These are phyloP conservation scores for Melanostoma scalare DNA, from an alignment of 2,888 invertebrate species.

Conservation along the genomic window DNA sequence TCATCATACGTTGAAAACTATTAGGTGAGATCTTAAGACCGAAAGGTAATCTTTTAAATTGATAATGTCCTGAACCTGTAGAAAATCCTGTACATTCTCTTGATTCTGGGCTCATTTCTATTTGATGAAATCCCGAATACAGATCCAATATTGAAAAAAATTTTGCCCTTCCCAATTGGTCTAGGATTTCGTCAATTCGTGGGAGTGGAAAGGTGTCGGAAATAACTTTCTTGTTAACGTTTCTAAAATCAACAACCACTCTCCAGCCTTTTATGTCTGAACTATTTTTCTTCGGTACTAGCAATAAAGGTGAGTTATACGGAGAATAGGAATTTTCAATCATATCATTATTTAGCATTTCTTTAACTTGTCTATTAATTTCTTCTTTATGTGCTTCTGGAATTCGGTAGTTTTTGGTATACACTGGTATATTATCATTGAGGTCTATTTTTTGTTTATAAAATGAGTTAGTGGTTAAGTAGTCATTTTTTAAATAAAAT, in stretches of 20 bases:
- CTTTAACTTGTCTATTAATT: not conserved
- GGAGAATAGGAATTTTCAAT: constrained; percentile 40
- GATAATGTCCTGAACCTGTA: constrained; percentile 2
- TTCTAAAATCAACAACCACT: constrained; percentile 17
- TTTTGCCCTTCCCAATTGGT: constrained; percentile 30
- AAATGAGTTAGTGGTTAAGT: constrained; percentile 30
- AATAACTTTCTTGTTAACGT: constrained; percentile 36
- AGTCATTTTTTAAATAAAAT: constrained; percentile 34
- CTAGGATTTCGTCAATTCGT: constrained; percentile 49
- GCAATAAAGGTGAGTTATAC: constrained; percentile 47
- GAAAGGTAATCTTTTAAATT: constrained; percentile 13
- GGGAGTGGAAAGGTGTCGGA: constrained; percentile 30
- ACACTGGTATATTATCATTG: no score
- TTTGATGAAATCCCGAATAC: constrained; percentile 36
- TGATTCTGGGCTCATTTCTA: constrained; percentile 15
- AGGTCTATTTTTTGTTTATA: no score
- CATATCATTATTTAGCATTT: constrained; percentile 27
- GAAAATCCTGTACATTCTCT: constrained; percentile 41
- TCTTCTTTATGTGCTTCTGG: not conserved
- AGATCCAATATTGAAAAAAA: constrained; percentile 27
- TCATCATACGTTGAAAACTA: constrained; percentile 50
- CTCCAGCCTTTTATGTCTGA: constrained; percentile 22
- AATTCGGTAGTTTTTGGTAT: no score
- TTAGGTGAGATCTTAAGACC: constrained; percentile 4
- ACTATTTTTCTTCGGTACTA: constrained; percentile 42